Evolutionary conservation across 2,797 vertebrate species (phyloP), one percentile per base, ranked within the genome.

Genomic region (Siniperca obscura): DNA sequence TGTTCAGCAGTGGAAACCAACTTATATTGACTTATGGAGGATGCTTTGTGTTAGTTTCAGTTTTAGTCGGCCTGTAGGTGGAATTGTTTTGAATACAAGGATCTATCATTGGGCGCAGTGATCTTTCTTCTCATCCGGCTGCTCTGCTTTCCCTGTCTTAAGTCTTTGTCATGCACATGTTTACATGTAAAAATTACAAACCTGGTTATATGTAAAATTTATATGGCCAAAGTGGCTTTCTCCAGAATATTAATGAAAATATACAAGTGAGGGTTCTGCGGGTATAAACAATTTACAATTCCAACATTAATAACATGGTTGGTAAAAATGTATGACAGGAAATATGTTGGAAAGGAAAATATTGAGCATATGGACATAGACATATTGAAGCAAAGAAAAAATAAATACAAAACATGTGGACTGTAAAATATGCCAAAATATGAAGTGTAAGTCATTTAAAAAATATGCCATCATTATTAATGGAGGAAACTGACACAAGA

Each of bases 381-480:
- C 72, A 36, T 12, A 52, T 2, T 59, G 7, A 68, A 61, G 48
- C 34, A 38, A 38, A 68, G 13, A 61, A 59, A 67, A 42, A 36
- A 46, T 46, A 70, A 48, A 72, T 25, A 12, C 52, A 62, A 60
- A 83, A 52, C 60, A 81, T 14, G 14, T 72, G 70, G 2, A 16
- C 25, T 2, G 40, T 52, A 70, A 76, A 74, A 75, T 40, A 46
- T 25, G 57, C 5, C 70, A 53, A 59, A 70, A 57, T 60, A 53
- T 65, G 46, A 74, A 83, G 77, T 48, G 16, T 1, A 56, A 80
- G 69, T 30, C 27, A 16, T 50, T 73, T 72, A 21, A 75, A 81
- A 70, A 56, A 69, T 36, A 60, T 44, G 66, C 64, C 46, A 82
- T 50, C 4, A 40, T 55, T 70, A 61, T 77, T 64, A 81, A 81